Evolutionary conservation across 2,888 invertebrate species (phyloP).

Genomic region (Ormyrus pomaceus): DNA sequence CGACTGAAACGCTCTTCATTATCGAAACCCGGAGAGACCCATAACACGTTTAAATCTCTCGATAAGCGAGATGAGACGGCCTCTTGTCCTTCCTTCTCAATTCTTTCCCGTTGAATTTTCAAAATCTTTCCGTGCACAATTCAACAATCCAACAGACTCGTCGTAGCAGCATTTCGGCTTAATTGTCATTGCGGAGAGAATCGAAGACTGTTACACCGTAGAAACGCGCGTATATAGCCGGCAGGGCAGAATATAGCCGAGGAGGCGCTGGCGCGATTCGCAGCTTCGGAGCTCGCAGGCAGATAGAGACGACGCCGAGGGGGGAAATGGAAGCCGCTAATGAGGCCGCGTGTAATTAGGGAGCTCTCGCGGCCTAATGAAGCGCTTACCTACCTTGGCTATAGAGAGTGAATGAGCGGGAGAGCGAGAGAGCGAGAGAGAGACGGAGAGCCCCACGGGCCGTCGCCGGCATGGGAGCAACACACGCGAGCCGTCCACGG

Average conservation of each 20-base stretch:
- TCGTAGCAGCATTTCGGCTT: too few relatives aligned
- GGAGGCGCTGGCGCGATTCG: not conserved
- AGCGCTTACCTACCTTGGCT: slow-evolving; percentile 74
- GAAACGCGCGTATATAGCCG: not conserved
- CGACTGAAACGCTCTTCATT: slow-evolving; percentile 22
- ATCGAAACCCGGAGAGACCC: slow-evolving; percentile 25
- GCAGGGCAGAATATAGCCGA: not conserved
- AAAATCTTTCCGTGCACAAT: too few relatives aligned
- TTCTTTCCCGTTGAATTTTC: not conserved
- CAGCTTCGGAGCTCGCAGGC: not conserved
- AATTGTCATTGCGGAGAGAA: too few relatives aligned
- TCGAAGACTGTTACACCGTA: not conserved
- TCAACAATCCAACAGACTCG: too few relatives aligned
- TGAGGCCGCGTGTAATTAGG: slow-evolving; percentile 76
- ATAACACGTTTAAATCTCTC: slow-evolving; percentile 26
- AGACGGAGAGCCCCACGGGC: slow-evolving; percentile 32
- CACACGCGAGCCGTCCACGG: slow-evolving; percentile 41
- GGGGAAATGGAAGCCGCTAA: slow-evolving; percentile 72
- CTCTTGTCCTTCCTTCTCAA: not conserved
- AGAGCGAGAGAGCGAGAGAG: slow-evolving; percentile 21
- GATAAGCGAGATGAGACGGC: not conserved
- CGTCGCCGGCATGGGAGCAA: slow-evolving; percentile 55
- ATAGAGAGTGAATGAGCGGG: slow-evolving; percentile 28
- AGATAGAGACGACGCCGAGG: slow-evolving; percentile 27
- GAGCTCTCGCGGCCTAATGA: slow-evolving; percentile 76